Base-by-base conservation (phyloP, 2,113 vertebrate genomes). In the Megaptera novaeangliae region DNA sequence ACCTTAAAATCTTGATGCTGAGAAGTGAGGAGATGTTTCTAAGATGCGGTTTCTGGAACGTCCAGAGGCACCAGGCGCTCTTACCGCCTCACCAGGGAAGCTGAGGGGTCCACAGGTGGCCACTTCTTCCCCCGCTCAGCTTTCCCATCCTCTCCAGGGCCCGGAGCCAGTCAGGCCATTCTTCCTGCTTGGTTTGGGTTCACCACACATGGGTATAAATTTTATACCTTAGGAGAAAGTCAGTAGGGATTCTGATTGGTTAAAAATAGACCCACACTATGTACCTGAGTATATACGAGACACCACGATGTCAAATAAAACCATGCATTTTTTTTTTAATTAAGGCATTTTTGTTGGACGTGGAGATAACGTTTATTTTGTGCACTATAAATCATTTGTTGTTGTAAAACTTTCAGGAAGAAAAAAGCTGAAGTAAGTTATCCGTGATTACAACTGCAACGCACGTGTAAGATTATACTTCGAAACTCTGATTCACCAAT, bases 31-130 rank as follows among this genome's bases (percentile, higher is more conserved):
- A 64, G 52, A 25, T 46, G 64, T 36, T 91, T 46, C 87, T 18
- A 1, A 6, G 34, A 36, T 8, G 46, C 4, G 8, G 52, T 64
- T 90, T 29, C 81, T 64, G 27, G 31, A 36, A 29, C 46, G 20
- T 34, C 72, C 64, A 18, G 27, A 14, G 36, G 10, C 21, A 63
- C 31, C 8, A 52, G 52, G 31, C 18, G 31, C 66, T 69, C 20
- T 46, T 36, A 59, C 15, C 23, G 31, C n/a, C 46, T 59, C 46
- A 3, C 63, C 44, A 41, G 25, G 31, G 52, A 69, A n/a, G 66
- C 39, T 46, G 21, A 1, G 2, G 3, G 14, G 12, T 10, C 46
- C n/a, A 23, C 13, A 20, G 1, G 2, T 17, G 44, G 77, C n/a
- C 52, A 41, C 20, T 61, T 17, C 66, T 49, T 6, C 57, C 21